Percentiles rank a stretch among this genome's conserved stretches.
Evolutionary conservation across 2,888 invertebrate genomes (phyloP).

Genomic region (Aphelenchoides bicaudatus): DNA sequence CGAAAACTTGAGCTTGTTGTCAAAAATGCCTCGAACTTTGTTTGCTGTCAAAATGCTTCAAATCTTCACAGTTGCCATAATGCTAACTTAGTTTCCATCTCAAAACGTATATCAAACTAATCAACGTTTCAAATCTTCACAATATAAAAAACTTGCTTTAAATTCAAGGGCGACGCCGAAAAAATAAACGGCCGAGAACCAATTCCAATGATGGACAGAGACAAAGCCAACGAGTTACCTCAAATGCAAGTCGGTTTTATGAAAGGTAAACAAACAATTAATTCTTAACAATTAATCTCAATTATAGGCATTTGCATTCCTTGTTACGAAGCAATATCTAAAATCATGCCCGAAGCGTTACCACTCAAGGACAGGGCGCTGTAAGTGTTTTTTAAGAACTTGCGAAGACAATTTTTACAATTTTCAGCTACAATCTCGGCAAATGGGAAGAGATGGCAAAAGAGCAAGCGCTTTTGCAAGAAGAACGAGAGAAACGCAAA

Average conservation of each 20-base stretch:
- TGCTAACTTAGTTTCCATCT: background rate
- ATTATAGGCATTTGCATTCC: constrained; percentile 79
- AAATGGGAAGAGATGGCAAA: constrained; percentile 67
- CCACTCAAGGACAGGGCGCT: constrained; percentile 64
- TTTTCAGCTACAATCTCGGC: constrained; percentile 66
- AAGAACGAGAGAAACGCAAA: background rate
- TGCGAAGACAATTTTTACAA: too few relatives aligned
- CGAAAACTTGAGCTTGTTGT: too few relatives aligned
- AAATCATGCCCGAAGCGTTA: constrained; percentile 71
- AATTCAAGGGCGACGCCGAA: constrained; percentile 70
- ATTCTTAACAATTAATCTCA: too few relatives aligned
- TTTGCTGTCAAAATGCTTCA: too few relatives aligned
- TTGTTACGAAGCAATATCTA: constrained; percentile 72
- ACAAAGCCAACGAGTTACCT: constrained; percentile 73
- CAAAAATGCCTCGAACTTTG: too few relatives aligned
- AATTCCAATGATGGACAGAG: constrained; percentile 78
- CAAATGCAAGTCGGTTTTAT: constrained; percentile 78
- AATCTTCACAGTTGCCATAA: too few relatives aligned
- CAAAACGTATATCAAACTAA: background rate
- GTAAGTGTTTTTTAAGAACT: too few relatives aligned
- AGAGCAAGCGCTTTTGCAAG: constrained; percentile 42
- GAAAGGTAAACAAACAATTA: too few relatives aligned
- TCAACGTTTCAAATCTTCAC: background rate
- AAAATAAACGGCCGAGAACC: constrained; percentile 70
- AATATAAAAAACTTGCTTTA: background rate